Evolutionary conservation across 2,888 invertebrate species (phyloP).

Genomic region (Amphipyra berbera): DNA sequence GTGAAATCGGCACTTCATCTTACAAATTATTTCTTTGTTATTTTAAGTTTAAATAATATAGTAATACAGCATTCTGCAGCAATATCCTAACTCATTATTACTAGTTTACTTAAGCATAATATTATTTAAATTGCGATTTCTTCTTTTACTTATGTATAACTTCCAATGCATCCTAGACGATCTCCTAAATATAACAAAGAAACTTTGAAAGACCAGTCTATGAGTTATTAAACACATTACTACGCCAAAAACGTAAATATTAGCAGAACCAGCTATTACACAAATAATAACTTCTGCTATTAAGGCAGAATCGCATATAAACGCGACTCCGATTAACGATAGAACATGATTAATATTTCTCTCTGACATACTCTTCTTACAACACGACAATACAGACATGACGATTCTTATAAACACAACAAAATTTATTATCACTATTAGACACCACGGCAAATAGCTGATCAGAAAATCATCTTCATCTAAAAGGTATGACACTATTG

Average conservation of each 20-base stretch:
- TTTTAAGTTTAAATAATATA: too few species aligned
- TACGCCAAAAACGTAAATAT: neutral
- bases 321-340: slow-evolving; percentile 43
- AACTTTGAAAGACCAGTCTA: slow-evolving; percentile 24
- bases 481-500: neutral
- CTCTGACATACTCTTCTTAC: slow-evolving; percentile 27
- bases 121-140: slow-evolving; percentile 1
- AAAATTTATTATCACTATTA: slow-evolving; percentile 20
- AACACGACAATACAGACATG: slow-evolving; percentile 37
- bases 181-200: slow-evolving; percentile 12
- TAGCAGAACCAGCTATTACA: rapidly evolving
- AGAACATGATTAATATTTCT: slow-evolving; percentile 34
- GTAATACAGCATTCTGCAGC: too few species aligned
- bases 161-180: slow-evolving; percentile 14
- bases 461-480: neutral
- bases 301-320: slow-evolving; percentile 40
- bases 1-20: too few species aligned
- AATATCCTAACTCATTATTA: neutral
- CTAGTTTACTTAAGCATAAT: neutral
- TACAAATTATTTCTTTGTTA: too few species aligned
- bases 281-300: slow-evolving; percentile 5
- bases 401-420: slow-evolving; percentile 37
- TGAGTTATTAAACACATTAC: slow-evolving; percentile 15
- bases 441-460: neutral
- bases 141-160: slow-evolving; percentile 7